These are phyloP conservation scores for Platanista minor DNA, from an alignment of 2,113 vertebrate species.

Conservation along the genomic window DNA sequence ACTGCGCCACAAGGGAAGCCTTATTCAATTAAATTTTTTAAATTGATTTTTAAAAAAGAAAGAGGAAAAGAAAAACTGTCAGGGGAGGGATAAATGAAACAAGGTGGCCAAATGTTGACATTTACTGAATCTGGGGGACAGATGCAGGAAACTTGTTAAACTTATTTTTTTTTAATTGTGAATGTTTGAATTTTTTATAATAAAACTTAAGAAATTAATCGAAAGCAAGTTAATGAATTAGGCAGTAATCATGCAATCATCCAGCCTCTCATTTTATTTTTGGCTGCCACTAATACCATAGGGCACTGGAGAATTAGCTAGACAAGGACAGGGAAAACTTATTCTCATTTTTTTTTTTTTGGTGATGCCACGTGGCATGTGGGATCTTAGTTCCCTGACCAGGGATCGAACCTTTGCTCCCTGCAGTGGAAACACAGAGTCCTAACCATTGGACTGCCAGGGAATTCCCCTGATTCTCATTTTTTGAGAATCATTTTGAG, in stretches of 20 bases:
- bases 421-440: too few relatives aligned
- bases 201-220: not conserved
- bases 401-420: too few relatives aligned
- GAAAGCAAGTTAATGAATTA: not conserved
- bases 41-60: not conserved
- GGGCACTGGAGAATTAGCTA: not conserved
- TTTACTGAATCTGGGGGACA: not conserved
- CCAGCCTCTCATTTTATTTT: not conserved
- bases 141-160: not conserved
- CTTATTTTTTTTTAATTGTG: not conserved
- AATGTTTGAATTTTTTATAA: not conserved
- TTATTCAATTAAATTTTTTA: not conserved
- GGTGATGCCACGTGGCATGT: too few relatives aligned
- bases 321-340: not conserved
- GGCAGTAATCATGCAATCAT: not conserved
- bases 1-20: too few relatives aligned
- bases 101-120: not conserved
- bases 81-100: not conserved
- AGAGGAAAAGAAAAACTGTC: not conserved
- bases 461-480: too few relatives aligned
- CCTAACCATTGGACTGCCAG: too few relatives aligned
- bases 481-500: not conserved
- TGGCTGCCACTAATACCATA: not conserved
- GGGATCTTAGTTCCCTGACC: too few relatives aligned
- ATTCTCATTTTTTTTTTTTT: not conserved